These are phyloP conservation scores for Verasper variegatus DNA, from an alignment of 2,113 vertebrate genomes.

Conservation along the genomic window DNA sequence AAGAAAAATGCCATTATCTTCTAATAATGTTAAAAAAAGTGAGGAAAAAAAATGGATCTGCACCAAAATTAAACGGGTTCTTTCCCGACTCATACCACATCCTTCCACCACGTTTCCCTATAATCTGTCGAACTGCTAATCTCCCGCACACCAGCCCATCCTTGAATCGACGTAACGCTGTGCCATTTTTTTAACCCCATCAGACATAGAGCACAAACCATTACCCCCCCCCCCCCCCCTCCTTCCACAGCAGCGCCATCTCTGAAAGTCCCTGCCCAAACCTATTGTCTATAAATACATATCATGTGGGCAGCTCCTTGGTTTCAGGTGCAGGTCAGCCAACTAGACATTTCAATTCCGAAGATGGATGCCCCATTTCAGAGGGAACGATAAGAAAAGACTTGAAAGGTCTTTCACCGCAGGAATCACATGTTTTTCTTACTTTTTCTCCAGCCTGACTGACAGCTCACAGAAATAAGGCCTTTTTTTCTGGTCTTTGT, in stretches of 20 bases:
- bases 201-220: slow-evolving; percentile 16
- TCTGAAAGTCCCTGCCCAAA: slow-evolving; percentile 8
- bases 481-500: slow-evolving; percentile 36
- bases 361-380: slow-evolving; percentile 83
- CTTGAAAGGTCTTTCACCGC: slow-evolving; percentile 71
- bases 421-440: slow-evolving; percentile 74
- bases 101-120: too few relatives aligned
- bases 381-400: slow-evolving; percentile 75
- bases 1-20: too few relatives aligned
- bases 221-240: slow-evolving; percentile 14
- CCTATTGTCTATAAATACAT: slow-evolving; percentile 67
- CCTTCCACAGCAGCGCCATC: slow-evolving; percentile 7
- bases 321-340: slow-evolving; percentile 80
- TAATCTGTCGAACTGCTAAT: slow-evolving; percentile 1
- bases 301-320: slow-evolving; percentile 66
- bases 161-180: neutral
- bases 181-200: slow-evolving; percentile 26
- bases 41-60: too few relatives aligned
- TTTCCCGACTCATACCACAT: too few relatives aligned
- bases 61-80: too few relatives aligned
- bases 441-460: slow-evolving; percentile 64
- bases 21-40: too few relatives aligned
- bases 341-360: slow-evolving; percentile 84
- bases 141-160: neutral
- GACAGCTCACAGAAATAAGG: slow-evolving; percentile 64